Percentiles rank a stretch among this genome's conserved stretches.
These are phyloP conservation scores for Luperina nickerlii DNA, from an alignment of 2,888 invertebrate species.

Conservation along the genomic window DNA sequence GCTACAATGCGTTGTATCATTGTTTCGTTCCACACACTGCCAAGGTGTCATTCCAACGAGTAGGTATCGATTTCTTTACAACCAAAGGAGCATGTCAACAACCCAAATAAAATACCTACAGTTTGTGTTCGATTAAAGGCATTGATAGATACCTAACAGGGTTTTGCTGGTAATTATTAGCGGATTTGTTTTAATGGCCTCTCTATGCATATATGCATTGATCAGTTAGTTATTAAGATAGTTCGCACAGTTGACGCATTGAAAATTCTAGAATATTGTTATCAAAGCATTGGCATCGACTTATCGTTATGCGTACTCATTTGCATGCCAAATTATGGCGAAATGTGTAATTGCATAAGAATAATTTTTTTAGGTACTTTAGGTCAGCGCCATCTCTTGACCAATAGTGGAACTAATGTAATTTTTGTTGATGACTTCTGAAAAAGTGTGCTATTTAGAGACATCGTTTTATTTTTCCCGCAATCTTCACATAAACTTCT, in stretches of 20 bases:
- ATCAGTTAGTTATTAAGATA: background rate
- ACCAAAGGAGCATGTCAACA: slow-evolving; percentile 69
- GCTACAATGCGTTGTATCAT: background rate
- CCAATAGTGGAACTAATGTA: no score
- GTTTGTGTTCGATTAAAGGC: slow-evolving; percentile 28
- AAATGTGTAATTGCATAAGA: background rate
- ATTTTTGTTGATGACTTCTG: no score
- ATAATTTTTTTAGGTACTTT: background rate
- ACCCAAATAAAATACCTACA: slow-evolving; percentile 48
- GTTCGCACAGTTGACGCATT: background rate
- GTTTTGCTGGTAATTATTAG: slow-evolving; percentile 25
- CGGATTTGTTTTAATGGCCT: slow-evolving; percentile 10
- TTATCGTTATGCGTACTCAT: background rate
- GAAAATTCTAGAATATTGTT: background rate
- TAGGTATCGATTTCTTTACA: slow-evolving; percentile 72
- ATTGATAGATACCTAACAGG: slow-evolving; percentile 26
- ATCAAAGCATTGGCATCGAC: background rate
- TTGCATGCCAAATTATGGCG: background rate
- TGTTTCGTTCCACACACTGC: slow-evolving; percentile 23
- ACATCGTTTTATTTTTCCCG: no score
- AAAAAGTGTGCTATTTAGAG: no score
- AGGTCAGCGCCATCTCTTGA: no score
- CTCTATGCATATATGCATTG: background rate
- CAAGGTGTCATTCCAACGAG: slow-evolving; percentile 50
- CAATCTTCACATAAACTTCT: no score